phyloP scores from a whole-genome alignment of 2,888 invertebrate genomes.

The Clanis bilineata region DNA sequence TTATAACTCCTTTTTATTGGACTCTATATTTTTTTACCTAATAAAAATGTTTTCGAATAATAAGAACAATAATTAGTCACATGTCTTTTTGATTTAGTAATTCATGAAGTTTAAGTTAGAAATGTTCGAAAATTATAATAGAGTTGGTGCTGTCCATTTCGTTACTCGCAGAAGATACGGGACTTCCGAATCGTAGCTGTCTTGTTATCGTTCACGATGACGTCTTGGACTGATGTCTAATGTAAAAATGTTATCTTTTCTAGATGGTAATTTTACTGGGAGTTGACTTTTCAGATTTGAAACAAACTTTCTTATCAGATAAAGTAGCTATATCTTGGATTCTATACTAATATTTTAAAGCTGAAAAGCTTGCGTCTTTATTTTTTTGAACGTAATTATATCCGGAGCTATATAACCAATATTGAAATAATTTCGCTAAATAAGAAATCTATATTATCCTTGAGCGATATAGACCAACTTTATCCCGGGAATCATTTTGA shows the following conservation, averaged over 20 bases:
- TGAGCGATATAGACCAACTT: too few relatives aligned
- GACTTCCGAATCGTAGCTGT: conserved; percentile 54
- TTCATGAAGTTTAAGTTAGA: neutral
- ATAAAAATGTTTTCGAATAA: too few relatives aligned
- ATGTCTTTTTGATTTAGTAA: too few relatives aligned
- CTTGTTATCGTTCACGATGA: conserved; percentile 59
- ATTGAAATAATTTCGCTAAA: too few relatives aligned
- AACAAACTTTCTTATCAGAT: neutral
- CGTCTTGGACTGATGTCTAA: conserved; percentile 50
- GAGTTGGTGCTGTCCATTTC: neutral
- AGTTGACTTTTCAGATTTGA: conserved; percentile 24
- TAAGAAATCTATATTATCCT: too few relatives aligned
- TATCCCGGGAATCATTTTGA: too few relatives aligned
- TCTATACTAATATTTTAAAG: neutral
- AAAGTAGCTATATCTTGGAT: too few relatives aligned
- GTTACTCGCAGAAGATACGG: neutral
- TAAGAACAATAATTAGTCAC: too few relatives aligned
- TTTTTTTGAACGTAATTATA: too few relatives aligned
- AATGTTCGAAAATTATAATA: neutral
- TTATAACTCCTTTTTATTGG: too few relatives aligned
- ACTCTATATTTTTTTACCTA: neutral
- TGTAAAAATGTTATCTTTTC: conserved; percentile 57
- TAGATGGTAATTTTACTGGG: conserved; percentile 55
- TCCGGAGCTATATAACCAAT: too few relatives aligned
- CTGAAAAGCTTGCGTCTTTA: too few relatives aligned